Evolutionary conservation across 2,113 vertebrate genomes (phyloP), one percentile per base, ranked within the genome.

Genomic region (Australoheros scitulus): DNA sequence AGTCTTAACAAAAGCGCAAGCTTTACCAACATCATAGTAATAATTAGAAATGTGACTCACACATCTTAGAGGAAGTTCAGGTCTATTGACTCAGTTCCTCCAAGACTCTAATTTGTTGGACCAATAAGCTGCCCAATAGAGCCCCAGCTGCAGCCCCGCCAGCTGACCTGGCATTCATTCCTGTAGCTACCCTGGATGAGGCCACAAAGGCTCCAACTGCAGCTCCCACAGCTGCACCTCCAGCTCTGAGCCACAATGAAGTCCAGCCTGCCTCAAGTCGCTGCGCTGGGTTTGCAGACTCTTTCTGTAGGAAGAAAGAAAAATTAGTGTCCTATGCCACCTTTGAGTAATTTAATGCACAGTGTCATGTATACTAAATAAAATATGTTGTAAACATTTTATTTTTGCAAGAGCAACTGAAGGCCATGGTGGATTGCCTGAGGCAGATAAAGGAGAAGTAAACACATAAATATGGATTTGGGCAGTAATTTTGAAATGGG

Each of bases 101-200:
- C 2, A 17, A 55, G 22, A 34, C 11, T 8, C 29, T 13, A 60
- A 22, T 17, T 76, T n/a, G 14, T 76, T 41, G 85, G 34, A 76
- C 22, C 68, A 87, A 82, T 22, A 83, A 85, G 24, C 36, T 75
- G 29, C 79, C 85, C 81, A 91, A 72, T 26, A 89, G 65, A 41
- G 83, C 76, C 24, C 90, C 92, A 15, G 79, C 81, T 50, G 80
- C 82, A 38, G 84, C 87, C 50, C 83, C 82, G 2, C 83, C 76
- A 61, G 82, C 87, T 70, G 84, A 81, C 41, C 76, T 83, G 61
- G 29, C 14, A 9, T 29, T 82, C 6, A 77, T 38, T 52, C 79
- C 56, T 15, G 64, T 7, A 3, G 61, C 41, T 29, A 34, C 15
- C 61, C 38, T 61, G 24, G 38, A 57, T 29, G 85, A 85, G 22